Conservation (phyloP, 1,140 invertebrate genomes). For the Daktulosphaira vitifoliae region DNA sequence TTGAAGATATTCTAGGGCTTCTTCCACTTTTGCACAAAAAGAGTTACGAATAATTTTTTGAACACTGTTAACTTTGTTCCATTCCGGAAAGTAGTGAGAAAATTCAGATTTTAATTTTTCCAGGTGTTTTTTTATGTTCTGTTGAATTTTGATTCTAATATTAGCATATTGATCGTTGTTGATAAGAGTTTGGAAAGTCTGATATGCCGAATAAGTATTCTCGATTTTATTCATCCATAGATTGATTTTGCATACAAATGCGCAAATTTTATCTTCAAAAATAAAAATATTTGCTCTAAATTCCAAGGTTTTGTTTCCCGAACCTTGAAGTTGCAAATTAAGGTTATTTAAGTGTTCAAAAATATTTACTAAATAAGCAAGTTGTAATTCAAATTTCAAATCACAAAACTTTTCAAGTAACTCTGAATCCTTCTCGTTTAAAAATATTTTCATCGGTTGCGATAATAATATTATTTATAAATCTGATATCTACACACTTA, state of each 20-base stretch:
- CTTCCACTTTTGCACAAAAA: slow-evolving; percentile 3
- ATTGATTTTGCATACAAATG: slow-evolving; percentile 36
- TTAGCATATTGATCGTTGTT: neutral
- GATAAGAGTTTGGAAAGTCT: slow-evolving; percentile 1
- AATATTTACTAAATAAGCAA: slow-evolving; percentile 38
- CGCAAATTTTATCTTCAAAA: slow-evolving; percentile 37
- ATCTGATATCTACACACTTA: too few relatives aligned
- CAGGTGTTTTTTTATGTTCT: slow-evolving; percentile 18
- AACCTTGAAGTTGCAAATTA: slow-evolving; percentile 38
- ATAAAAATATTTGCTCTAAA: slow-evolving; percentile 36
- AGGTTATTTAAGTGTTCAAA: slow-evolving; percentile 39
- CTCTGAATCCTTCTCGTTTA: slow-evolving; percentile 4
- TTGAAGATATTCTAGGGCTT: neutral
- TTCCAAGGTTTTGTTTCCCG: slow-evolving; percentile 34
- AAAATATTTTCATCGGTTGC: neutral
- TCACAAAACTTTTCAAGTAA: slow-evolving; percentile 35
- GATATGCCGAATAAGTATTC: slow-evolving; percentile 8
- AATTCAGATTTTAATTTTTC: slow-evolving; percentile 15
- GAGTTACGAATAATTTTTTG: slow-evolving; percentile 16
- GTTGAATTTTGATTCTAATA: slow-evolving; percentile 20
- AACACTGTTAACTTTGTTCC: slow-evolving; percentile 5
- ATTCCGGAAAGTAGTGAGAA: slow-evolving; percentile 22
- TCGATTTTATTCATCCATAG: slow-evolving; percentile 34
- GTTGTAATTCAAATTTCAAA: slow-evolving; percentile 32
- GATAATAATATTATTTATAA: too few relatives aligned